Percentiles rank a stretch among this genome's conserved stretches.
Conservation (phyloP, 2,797 vertebrate genomes). For the Atherinosoma microstoma region DNA sequence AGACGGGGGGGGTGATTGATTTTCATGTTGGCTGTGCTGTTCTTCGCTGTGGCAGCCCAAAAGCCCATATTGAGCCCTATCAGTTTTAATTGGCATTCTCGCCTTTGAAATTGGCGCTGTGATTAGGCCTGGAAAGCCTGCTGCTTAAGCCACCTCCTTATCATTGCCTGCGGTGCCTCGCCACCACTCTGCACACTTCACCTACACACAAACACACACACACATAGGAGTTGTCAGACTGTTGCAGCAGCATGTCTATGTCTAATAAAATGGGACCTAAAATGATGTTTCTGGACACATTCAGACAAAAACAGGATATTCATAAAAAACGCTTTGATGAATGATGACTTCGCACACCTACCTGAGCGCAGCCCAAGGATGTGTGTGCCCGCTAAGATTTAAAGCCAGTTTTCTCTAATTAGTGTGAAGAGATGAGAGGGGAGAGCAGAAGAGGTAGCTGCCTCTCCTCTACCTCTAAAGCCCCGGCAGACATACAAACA, state of each 20-base stretch:
- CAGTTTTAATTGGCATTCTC: slow-evolving; percentile 83
- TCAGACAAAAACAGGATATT: slow-evolving; percentile 39
- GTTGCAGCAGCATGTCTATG: slow-evolving; percentile 19
- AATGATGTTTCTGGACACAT: slow-evolving; percentile 47
- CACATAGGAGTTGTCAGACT: slow-evolving; percentile 11
- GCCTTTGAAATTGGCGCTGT: slow-evolving; percentile 81
- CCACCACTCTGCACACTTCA: slow-evolving; percentile 48
- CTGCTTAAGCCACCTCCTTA: slow-evolving; percentile 75
- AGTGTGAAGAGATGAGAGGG: slow-evolving; percentile 74
- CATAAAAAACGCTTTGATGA: slow-evolving; percentile 47
- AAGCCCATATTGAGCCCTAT: slow-evolving; percentile 81
- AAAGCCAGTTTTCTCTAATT: slow-evolving; percentile 71
- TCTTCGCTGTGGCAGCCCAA: slow-evolving; percentile 66
- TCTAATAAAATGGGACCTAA: slow-evolving; percentile 47
- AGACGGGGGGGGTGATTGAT: slow-evolving; percentile 58
- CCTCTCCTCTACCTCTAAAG: slow-evolving; percentile 62
- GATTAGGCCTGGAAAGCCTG: slow-evolving; percentile 75
- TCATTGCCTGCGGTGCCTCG: slow-evolving; percentile 69
- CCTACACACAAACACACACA: slow-evolving; percentile 24
- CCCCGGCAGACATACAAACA: slow-evolving; percentile 69
- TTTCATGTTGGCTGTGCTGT: slow-evolving; percentile 73
- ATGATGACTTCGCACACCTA: slow-evolving; percentile 24
- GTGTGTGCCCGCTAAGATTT: slow-evolving; percentile 60
- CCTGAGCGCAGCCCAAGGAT: slow-evolving; percentile 34
- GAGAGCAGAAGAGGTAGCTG: slow-evolving; percentile 69